Conservation (phyloP, 92 coral and sea anemone species). For the Plumapathes pennacea region DNA sequence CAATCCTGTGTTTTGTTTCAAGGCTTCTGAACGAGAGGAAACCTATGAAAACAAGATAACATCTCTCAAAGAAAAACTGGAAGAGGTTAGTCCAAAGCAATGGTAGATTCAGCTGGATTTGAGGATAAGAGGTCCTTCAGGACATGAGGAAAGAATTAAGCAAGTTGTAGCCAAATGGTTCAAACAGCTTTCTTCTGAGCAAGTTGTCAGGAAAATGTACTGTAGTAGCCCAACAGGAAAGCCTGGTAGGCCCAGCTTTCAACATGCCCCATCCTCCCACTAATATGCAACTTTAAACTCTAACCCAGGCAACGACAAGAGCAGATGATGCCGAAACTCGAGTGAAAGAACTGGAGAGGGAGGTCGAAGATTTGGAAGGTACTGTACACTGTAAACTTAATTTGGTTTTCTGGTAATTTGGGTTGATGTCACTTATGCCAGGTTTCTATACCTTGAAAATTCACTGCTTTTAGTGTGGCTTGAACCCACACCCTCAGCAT, state of each 20-base stretch:
- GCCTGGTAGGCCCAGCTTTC: too few relatives aligned
- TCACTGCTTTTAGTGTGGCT: background rate
- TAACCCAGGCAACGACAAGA: conserved; percentile 93
- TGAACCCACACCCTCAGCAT: too few relatives aligned
- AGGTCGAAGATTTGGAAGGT: conserved; percentile 90
- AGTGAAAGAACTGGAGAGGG: conserved; percentile 71
- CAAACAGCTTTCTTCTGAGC: too few relatives aligned
- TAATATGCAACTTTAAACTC: too few relatives aligned
- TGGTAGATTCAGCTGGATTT: too few relatives aligned
- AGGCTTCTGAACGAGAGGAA: conserved; percentile 70
- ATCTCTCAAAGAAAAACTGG: conserved; percentile 47
- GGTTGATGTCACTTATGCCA: too few relatives aligned
- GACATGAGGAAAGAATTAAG: background rate
- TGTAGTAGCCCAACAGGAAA: too few relatives aligned
- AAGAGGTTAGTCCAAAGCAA: conserved; percentile 34
- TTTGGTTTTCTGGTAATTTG: too few relatives aligned
- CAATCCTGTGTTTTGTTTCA: background rate
- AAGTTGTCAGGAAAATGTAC: too few relatives aligned
- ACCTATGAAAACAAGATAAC: conserved; percentile 62
- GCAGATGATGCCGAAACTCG: conserved; percentile 76
- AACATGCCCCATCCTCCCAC: too few relatives aligned
- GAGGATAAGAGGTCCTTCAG: too few relatives aligned
- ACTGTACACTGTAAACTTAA: background rate
- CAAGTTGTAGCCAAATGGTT: background rate
- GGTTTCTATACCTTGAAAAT: too few relatives aligned